These are phyloP conservation scores for Cordilura impudica DNA, from an alignment of 2,888 invertebrate genomes.

Conservation along the genomic window DNA sequence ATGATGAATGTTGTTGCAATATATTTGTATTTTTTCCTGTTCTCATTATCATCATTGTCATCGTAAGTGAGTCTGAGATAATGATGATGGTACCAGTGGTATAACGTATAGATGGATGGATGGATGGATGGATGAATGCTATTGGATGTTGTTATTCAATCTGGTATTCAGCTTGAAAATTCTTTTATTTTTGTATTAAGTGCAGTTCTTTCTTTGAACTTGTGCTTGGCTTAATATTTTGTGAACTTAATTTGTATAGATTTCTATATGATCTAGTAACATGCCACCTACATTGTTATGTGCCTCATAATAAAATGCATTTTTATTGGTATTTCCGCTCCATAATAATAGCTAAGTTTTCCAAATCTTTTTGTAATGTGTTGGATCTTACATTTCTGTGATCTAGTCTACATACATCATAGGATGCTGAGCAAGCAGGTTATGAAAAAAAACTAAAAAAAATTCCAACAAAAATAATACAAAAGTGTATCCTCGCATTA, in stretches of 20 bases:
- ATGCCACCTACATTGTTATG: constrained; percentile 30
- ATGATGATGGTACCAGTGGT: neutral
- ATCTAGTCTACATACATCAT: no score
- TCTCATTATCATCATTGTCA: constrained; percentile 39
- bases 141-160: constrained; percentile 16
- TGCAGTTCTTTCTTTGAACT: constrained; percentile 26
- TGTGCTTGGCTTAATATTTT: constrained; percentile 4
- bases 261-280: neutral
- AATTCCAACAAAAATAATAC: no score
- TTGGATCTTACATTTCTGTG: no score
- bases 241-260: constrained; percentile 12
- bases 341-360: neutral
- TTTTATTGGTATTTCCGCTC: constrained; percentile 30
- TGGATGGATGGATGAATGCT: neutral
- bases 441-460: no score
- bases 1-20: neutral
- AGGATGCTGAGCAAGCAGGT: no score
- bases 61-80: neutral
- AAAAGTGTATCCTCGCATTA: no score
- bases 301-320: neutral
- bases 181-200: neutral
- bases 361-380: neutral
- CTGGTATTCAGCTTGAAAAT: neutral
- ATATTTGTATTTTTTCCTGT: constrained; percentile 20
- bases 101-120: neutral